A percentile compares a stretch with the other conserved stretches of the same genome.
These are phyloP conservation scores for Nicator chloris DNA, from an alignment of 2,113 vertebrate species.

Conservation along the genomic window DNA sequence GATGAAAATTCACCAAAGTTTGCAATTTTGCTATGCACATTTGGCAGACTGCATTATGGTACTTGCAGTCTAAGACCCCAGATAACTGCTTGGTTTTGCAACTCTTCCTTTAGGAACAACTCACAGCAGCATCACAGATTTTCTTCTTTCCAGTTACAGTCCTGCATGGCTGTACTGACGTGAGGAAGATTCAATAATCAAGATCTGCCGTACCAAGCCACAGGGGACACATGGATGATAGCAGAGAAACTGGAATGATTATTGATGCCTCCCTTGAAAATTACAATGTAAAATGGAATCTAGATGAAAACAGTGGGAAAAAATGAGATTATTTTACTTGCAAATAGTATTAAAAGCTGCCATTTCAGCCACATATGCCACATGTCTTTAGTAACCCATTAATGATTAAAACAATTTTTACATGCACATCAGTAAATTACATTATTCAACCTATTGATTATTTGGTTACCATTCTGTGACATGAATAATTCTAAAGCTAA, in stretches of 20 bases:
- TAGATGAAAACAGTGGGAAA: background rate
- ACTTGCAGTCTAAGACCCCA: background rate
- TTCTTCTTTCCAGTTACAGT: background rate
- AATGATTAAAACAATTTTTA: background rate
- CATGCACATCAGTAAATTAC: background rate
- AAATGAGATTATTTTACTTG: background rate
- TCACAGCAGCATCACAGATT: background rate
- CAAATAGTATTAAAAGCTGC: background rate
- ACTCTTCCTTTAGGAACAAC: background rate
- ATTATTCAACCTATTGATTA: background rate
- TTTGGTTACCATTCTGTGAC: background rate
- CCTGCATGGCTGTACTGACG: background rate
- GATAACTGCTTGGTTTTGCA: background rate
- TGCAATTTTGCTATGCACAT: background rate
- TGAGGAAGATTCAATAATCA: background rate
- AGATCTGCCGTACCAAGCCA: background rate
- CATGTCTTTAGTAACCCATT: background rate
- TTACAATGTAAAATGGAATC: background rate
- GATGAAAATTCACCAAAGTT: background rate
- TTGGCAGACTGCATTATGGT: background rate
- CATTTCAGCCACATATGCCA: background rate
- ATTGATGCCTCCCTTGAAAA: background rate
- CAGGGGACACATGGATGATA: background rate
- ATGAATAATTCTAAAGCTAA: background rate
- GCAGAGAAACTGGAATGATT: background rate